A percentile compares a stretch with the other conserved stretches of the same genome.
Conservation (phyloP, 2,797 vertebrate genomes). For the Enteromius paludinosus region DNA sequence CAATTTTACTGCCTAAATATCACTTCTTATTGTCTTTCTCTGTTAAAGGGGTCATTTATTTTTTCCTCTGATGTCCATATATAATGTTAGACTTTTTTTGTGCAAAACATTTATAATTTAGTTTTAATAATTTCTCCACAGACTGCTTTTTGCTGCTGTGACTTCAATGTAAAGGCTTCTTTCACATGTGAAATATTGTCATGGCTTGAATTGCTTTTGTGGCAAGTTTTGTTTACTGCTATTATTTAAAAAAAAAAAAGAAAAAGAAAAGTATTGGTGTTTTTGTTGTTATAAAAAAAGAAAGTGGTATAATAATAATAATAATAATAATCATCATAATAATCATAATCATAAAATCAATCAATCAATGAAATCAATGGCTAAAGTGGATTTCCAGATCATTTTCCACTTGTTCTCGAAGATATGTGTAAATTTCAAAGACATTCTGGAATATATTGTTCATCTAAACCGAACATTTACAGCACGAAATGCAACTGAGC, state of each 20-base stretch:
- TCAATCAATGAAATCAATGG: background rate
- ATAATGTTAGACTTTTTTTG: background rate
- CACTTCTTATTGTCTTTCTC: conserved; percentile 1
- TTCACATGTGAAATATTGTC: conserved; percentile 21
- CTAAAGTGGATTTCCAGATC: background rate
- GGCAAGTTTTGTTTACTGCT: background rate
- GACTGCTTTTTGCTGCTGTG: background rate
- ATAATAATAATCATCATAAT: background rate
- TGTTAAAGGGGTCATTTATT: background rate
- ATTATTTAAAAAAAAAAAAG: too few relatives aligned
- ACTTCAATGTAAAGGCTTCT: background rate
- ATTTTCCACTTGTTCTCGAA: background rate
- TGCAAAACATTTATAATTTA: background rate
- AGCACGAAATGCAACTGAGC: background rate
- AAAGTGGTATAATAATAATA: background rate
- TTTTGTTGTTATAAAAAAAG: conserved; percentile 10
- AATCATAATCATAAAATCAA: background rate
- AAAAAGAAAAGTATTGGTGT: background rate
- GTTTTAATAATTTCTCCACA: background rate
- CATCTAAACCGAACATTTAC: background rate
- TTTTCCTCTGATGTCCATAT: background rate
- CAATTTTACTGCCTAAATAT: conserved; percentile 18
- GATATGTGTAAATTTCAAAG: background rate
- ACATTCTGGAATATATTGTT: background rate
- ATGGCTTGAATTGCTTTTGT: conserved; percentile 5